These are phyloP conservation scores for Tiliacea citrago DNA, from an alignment of 2,888 invertebrate genomes.

Conservation along the genomic window DNA sequence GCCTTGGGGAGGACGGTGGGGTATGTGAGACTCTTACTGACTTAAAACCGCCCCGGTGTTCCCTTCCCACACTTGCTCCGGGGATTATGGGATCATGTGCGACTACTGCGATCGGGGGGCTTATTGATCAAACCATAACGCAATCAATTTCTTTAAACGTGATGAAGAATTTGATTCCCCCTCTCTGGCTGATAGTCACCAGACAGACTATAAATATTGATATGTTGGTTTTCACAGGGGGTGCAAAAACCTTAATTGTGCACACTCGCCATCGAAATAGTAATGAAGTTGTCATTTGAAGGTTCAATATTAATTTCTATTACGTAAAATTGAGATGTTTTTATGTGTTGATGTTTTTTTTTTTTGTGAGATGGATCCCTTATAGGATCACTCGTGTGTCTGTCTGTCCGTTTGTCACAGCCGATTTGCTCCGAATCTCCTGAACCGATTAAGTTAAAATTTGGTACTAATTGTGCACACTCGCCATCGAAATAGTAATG, in stretches of 20 bases:
- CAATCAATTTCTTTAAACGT: slow-evolving; percentile 22
- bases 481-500: neutral
- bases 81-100: too few relatives aligned
- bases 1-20: too few relatives aligned
- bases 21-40: too few relatives aligned
- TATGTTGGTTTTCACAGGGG: neutral
- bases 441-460: too few relatives aligned
- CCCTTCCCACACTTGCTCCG: too few relatives aligned
- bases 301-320: neutral
- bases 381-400: too few relatives aligned
- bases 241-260: neutral
- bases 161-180: slow-evolving; percentile 34
- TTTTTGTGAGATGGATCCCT: too few relatives aligned
- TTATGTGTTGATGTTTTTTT: too few relatives aligned
- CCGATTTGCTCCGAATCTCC: too few relatives aligned
- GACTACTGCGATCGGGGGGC: too few relatives aligned
- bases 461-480: neutral
- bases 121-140: slow-evolving; percentile 8
- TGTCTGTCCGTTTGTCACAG: too few relatives aligned
- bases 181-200: neutral
- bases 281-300: neutral
- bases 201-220: neutral
- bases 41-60: too few relatives aligned
- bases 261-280: neutral
- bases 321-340: neutral